phyloP scores from a whole-genome alignment of 2,888 invertebrate genomes.

The Ctenicera cuprea region DNA sequence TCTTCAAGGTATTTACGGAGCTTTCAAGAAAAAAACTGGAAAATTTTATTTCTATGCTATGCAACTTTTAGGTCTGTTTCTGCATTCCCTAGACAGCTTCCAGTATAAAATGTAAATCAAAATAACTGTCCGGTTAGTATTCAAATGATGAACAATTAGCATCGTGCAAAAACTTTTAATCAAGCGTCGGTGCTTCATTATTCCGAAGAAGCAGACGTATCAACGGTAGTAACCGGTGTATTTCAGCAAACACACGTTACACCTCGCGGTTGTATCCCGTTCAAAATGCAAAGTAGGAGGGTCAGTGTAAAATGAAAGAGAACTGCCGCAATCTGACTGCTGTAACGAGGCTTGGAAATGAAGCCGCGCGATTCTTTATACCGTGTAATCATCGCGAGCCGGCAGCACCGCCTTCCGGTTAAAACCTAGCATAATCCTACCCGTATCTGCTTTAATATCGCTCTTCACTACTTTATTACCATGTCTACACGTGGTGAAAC shows the following conservation, averaged over 20 bases:
- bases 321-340: conserved; percentile 36
- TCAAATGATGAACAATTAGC: conserved; percentile 37
- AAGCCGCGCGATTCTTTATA: conserved; percentile 45
- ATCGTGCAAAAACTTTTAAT: conserved; percentile 44
- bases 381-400: conserved; percentile 47
- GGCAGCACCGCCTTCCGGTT: conserved; percentile 44
- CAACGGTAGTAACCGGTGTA: background rate
- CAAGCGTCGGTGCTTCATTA: conserved; percentile 38
- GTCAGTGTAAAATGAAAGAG: conserved; percentile 38
- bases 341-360: conserved; percentile 42
- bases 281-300: conserved; percentile 34
- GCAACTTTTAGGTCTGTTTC: background rate
- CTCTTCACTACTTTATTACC: conserved; percentile 38
- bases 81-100: background rate
- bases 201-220: conserved; percentile 8
- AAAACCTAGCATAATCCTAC: conserved; percentile 41
- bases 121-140: conserved; percentile 23
- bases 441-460: conserved; percentile 45
- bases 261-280: conserved; percentile 19
- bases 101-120: conserved; percentile 10
- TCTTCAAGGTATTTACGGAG: too few species aligned
- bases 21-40: too few species aligned
- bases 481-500: conserved; percentile 35
- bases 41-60: too few species aligned
- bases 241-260: conserved; percentile 32